Percentiles rank a stretch among this genome's conserved stretches.
Conservation (phyloP, 2,888 invertebrate species). For the Caenorhabditis imperialis region DNA sequence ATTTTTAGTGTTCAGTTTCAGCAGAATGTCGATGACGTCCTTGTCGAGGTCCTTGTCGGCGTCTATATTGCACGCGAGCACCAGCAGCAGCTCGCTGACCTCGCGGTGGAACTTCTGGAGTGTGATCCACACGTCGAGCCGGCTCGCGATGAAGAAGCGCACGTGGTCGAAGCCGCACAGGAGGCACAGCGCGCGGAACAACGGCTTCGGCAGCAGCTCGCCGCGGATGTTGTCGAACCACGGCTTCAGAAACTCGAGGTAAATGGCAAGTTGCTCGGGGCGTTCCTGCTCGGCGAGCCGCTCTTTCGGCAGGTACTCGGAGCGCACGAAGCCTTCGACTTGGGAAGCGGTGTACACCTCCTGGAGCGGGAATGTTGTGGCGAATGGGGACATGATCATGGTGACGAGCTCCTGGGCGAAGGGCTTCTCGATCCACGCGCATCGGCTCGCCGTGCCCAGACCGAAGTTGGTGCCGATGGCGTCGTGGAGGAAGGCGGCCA, state of each 20-base stretch:
- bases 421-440: slow-evolving; percentile 46
- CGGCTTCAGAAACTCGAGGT: slow-evolving; percentile 38
- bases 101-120: slow-evolving; percentile 50
- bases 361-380: slow-evolving; percentile 17
- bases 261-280: slow-evolving; percentile 29
- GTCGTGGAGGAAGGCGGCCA: slow-evolving; percentile 37
- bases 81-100: slow-evolving; percentile 40
- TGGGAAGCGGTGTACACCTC: slow-evolving; percentile 37
- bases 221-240: slow-evolving; percentile 53
- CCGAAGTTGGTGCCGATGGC: slow-evolving; percentile 38
- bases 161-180: slow-evolving; percentile 42
- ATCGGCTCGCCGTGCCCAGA: slow-evolving; percentile 24
- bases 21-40: slow-evolving; percentile 43
- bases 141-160: slow-evolving; percentile 40
- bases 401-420: slow-evolving; percentile 26
- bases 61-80: slow-evolving; percentile 45
- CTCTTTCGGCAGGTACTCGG: slow-evolving; percentile 18
- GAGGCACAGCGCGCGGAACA: slow-evolving; percentile 36
- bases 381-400: slow-evolving; percentile 39
- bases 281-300: neutral
- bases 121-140: slow-evolving; percentile 48
- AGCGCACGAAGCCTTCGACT: slow-evolving; percentile 17
- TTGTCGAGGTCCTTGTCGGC: slow-evolving; percentile 17
- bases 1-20: slow-evolving; percentile 48
- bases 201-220: slow-evolving; percentile 40